Percentiles rank a stretch among this genome's conserved stretches.
Conservation (phyloP, 1,140 invertebrate species). For the Tenebrio molitor region DNA sequence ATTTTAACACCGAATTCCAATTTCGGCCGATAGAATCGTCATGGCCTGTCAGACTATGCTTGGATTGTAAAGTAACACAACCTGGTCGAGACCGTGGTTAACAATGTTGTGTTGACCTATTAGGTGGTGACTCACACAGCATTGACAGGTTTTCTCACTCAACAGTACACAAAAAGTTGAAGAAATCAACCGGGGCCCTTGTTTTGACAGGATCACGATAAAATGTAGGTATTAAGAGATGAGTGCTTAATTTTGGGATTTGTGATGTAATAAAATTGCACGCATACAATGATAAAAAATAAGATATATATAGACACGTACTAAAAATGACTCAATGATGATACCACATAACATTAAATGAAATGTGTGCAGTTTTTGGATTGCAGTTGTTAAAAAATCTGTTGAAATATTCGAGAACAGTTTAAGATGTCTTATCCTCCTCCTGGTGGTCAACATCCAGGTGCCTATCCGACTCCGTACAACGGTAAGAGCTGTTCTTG, state of each 20-base stretch:
- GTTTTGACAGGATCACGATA: background rate
- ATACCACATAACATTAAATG: conserved; percentile 3
- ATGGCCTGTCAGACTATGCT: background rate
- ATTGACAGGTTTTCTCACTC: too few relatives aligned
- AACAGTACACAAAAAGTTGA: too few relatives aligned
- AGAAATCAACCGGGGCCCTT: too few relatives aligned
- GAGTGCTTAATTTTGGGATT: background rate
- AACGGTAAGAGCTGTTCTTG: conserved; percentile 51
- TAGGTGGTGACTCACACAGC: too few relatives aligned
- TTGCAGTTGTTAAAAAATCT: too few relatives aligned
- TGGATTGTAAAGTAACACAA: too few relatives aligned
- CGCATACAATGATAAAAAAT: conserved; percentile 10
- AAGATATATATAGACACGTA: conserved; percentile 18
- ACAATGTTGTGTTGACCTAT: too few relatives aligned
- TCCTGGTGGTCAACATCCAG: conserved; percentile 46
- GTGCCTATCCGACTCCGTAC: conserved; percentile 54
- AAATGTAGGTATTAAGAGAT: conserved; percentile 21
- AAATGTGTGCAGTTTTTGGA: conserved; percentile 27
- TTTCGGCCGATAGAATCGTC: background rate
- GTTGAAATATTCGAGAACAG: too few relatives aligned
- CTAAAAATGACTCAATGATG: conserved; percentile 6
- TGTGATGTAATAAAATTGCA: conserved; percentile 4
- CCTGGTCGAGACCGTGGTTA: too few relatives aligned
- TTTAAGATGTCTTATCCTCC: conserved; percentile 56
- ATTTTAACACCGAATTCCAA: background rate